Evolutionary conservation across 2,888 invertebrate species (phyloP), one percentile per base, ranked within the genome.

Genomic region (Eristalinus aeneus): DNA sequence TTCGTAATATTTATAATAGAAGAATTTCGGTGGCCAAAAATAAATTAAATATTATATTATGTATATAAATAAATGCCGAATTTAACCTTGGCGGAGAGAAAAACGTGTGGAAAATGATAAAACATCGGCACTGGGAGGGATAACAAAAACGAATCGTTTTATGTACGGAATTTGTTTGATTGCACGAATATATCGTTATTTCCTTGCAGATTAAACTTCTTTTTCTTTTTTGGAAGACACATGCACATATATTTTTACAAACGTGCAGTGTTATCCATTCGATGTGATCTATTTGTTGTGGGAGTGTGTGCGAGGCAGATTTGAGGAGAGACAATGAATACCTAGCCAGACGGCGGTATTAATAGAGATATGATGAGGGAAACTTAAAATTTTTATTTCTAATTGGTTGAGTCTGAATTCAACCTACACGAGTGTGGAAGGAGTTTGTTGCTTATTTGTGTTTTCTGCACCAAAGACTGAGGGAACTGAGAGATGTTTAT

Each of bases 1-100:
- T 56, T 56, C 56, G 56, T 56, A 56, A 56, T 56, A 56, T 56
- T 56, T 56, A 56, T 56, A 22, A 56, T 22, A 56, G 56, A 56
- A 56, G 56, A 56, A 56, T 56, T 56, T 56, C 56, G 8, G 56
- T 22, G 56, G 56, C 56, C 56, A 56, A 56, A 56, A 56, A 56
- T 56, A 56, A 56, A 56, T 56, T 56, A 56, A 23, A 56, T 56
- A 56, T 56, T 56, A 56, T 56, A 56, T 56, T 56, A 56, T 56
- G 56, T 23, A 56, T 56, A 56, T 56, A 56, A 56, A 56, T 56
- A 56, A 56, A 56, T 56, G 22, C 56, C 23, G 56, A 23, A 56
- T 56, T 56, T 56, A 56, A 56, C 56, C 56, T 56, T 56, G 56
- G 23, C 11, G 23, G 23, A 56, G 23, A 56, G 22, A 56, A 56